Conservation (phyloP, 2,888 invertebrate genomes). For the Oscheius sp. region DNA sequence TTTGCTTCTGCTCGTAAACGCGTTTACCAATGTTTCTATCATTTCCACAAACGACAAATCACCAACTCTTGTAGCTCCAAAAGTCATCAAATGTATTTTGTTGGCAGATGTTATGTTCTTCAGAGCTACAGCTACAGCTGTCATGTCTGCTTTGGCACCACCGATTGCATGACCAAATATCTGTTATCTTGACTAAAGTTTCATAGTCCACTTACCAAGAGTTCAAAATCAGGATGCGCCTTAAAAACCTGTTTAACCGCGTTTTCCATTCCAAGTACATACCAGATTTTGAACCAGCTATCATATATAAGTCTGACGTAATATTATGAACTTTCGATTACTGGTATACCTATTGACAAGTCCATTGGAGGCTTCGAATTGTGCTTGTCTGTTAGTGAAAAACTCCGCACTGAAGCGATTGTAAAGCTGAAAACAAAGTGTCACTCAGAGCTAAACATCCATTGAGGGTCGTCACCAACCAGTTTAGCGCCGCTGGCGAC, state of each 20-base stretch:
- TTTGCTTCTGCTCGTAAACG: too few species aligned
- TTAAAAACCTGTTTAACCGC: constrained; percentile 3
- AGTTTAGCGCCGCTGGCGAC: constrained; percentile 36
- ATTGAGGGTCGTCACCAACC: constrained; percentile 21
- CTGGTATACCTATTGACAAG: constrained; percentile 25
- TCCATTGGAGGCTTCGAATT: constrained; percentile 31
- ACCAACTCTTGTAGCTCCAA: constrained; percentile 31
- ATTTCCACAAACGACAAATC: constrained; percentile 32
- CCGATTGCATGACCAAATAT: constrained; percentile 31
- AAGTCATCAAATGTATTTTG: constrained; percentile 26
- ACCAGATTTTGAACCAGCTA: constrained; percentile 36
- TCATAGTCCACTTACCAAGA: neutral
- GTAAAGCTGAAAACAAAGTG: constrained; percentile 28
- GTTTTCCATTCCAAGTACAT: constrained; percentile 30
- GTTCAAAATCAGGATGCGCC: constrained; percentile 20
- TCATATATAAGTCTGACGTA: constrained; percentile 29
- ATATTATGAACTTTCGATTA: neutral
- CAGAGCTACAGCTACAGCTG: constrained; percentile 19
- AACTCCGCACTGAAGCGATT: constrained; percentile 31
- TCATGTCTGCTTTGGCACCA: constrained; percentile 34
- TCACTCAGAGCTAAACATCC: constrained; percentile 11
- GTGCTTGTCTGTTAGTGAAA: constrained; percentile 35
- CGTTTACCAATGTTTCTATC: constrained; percentile 23
- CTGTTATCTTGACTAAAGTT: neutral
- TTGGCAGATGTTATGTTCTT: constrained; percentile 24